phyloP scores from a whole-genome alignment of 2,113 vertebrate species.

The Pygoscelis antarcticus region DNA sequence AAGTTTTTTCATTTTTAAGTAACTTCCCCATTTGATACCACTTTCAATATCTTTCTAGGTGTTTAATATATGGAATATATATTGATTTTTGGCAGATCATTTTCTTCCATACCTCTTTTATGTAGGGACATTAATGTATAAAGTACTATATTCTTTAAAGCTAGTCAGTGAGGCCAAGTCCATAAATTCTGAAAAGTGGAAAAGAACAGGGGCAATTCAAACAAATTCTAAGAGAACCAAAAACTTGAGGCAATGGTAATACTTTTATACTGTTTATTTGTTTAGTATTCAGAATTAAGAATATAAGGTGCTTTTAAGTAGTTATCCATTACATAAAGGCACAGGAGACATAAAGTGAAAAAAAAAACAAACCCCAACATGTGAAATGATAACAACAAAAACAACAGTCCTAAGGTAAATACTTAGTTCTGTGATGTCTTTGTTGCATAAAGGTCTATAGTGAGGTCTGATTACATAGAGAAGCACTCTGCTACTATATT shows the following conservation, averaged over 20 bases:
- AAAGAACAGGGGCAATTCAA: neutral
- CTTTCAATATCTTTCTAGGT: neutral
- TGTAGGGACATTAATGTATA: neutral
- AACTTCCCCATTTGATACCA: neutral
- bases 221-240: neutral
- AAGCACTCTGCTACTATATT: neutral
- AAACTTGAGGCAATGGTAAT: neutral
- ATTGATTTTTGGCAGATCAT: neutral
- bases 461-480: neutral
- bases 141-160: constrained; percentile 21
- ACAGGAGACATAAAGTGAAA: neutral
- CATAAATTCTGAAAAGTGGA: neutral
- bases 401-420: neutral
- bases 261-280: neutral
- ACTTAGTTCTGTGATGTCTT: neutral
- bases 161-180: neutral
- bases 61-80: neutral
- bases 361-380: neutral
- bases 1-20: neutral
- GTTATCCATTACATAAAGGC: neutral
- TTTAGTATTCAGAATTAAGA: neutral
- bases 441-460: neutral
- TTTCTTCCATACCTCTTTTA: neutral
- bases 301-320: neutral
- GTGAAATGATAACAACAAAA: neutral